Evolutionary conservation across 2,888 invertebrate species (phyloP).

Genomic region (Hesperia comma): DNA sequence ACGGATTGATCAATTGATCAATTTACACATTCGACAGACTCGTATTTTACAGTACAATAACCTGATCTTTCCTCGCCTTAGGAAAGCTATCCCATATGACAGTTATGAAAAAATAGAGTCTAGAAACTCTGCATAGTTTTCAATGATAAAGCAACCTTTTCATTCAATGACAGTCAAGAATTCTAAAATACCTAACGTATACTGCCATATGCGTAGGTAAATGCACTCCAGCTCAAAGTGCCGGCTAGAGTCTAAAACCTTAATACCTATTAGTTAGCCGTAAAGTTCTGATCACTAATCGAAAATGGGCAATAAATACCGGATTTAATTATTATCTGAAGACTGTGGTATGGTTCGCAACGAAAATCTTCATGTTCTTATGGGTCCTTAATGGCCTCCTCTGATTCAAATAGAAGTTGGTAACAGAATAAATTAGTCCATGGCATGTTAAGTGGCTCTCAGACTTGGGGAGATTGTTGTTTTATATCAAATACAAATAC

Average conservation of each 20-base stretch:
- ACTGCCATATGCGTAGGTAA: neutral
- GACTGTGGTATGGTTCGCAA: neutral
- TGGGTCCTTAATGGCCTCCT: neutral
- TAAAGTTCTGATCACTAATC: constrained; percentile 14
- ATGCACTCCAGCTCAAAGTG: neutral
- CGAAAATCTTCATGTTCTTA: neutral
- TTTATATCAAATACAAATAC: too few relatives aligned
- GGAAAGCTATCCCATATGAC: neutral
- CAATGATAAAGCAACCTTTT: neutral
- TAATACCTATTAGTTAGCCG: neutral
- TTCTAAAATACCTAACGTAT: neutral
- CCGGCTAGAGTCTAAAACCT: neutral
- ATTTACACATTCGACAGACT: constrained; percentile 8
- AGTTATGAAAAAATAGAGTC: too few relatives aligned
- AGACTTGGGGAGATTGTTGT: too few relatives aligned
- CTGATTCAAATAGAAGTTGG: too few relatives aligned
- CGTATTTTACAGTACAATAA: too few relatives aligned
- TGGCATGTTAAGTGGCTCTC: too few relatives aligned
- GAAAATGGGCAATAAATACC: constrained; percentile 13
- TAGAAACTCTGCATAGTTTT: too few relatives aligned
- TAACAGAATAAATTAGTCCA: too few relatives aligned
- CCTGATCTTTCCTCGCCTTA: too few relatives aligned
- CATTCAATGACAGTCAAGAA: neutral
- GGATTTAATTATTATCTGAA: constrained; percentile 2
- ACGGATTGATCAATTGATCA: constrained; percentile 13